These are phyloP conservation scores for Clavelina lepadiformis DNA, from an alignment of 23 tunicate species.

Conservation along the genomic window DNA sequence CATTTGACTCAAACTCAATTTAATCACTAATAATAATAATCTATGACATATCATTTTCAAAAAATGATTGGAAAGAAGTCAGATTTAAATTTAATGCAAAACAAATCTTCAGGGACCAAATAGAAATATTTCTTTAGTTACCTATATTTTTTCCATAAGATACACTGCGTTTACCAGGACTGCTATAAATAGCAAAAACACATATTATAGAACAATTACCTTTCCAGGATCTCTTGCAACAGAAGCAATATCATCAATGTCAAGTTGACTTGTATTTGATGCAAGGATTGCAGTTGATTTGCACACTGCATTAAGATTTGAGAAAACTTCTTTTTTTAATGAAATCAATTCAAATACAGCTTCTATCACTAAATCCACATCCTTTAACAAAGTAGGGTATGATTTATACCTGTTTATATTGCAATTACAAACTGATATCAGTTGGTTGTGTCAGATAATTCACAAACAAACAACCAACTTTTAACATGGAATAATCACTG, in stretches of 20 bases:
- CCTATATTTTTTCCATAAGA: no score
- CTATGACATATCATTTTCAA: no score
- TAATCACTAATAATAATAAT: no score
- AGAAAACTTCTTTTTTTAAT: constrained; percentile 55
- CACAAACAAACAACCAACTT: constrained; percentile 1
- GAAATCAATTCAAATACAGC: constrained; percentile 62
- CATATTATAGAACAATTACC: not conserved
- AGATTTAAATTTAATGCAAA: no score
- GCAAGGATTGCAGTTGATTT: constrained; percentile 70
- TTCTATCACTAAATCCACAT: constrained; percentile 80
- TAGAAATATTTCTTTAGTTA: no score
- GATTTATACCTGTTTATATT: not conserved
- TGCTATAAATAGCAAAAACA: no score
- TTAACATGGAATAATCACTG: constrained; percentile 15
- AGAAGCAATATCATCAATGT: constrained; percentile 63
- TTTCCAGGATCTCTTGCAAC: constrained; percentile 41
- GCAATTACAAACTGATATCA: not conserved
- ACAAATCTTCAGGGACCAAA: no score
- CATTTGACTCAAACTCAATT: no score
- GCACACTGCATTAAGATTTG: constrained; percentile 39
- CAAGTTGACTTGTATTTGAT: constrained; percentile 61
- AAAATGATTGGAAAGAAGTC: no score
- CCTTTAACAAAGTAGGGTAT: not conserved
- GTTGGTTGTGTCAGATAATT: not conserved
- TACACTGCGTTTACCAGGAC: no score